phyloP scores from a whole-genome alignment of 2,113 vertebrate species.

The Myrmecophaga tridactyla region DNA sequence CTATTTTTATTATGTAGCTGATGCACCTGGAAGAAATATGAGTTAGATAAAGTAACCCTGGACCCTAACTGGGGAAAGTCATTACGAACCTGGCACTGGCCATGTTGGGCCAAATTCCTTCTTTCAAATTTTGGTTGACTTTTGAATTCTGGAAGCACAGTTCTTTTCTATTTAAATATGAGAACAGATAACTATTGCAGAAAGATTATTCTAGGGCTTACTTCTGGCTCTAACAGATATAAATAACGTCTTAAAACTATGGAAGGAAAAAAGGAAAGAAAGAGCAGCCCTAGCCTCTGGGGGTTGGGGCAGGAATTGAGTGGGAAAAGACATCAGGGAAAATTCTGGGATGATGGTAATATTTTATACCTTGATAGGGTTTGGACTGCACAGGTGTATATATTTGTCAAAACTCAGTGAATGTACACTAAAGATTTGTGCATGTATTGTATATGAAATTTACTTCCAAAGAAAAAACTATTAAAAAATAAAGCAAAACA shows the following conservation, averaged over 20 bases:
- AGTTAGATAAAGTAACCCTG: neutral
- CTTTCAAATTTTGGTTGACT: slow-evolving; percentile 27
- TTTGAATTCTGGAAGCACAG: slow-evolving; percentile 41
- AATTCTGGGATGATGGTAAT: neutral
- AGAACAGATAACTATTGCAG: slow-evolving; percentile 4
- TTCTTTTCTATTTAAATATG: slow-evolving; percentile 28
- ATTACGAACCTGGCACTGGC: neutral
- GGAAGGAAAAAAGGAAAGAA: neutral
- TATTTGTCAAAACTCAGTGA: neutral
- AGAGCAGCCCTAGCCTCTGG: neutral
- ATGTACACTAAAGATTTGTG: neutral
- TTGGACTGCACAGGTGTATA: slow-evolving; percentile 10
- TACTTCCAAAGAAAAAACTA: slow-evolving; percentile 31
- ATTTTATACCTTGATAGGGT: neutral
- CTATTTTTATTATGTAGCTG: slow-evolving; percentile 8
- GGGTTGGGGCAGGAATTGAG: neutral
- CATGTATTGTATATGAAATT: slow-evolving; percentile 24
- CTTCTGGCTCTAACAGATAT: neutral
- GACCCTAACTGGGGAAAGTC: neutral
- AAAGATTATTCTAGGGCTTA: slow-evolving; percentile 18
- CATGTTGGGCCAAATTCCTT: neutral
- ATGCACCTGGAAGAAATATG: neutral
- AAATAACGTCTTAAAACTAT: slow-evolving; percentile 1
- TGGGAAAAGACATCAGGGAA: neutral
- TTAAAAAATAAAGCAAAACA: too few relatives aligned